A percentile compares a stretch with the other conserved stretches of the same genome.
phyloP scores from a whole-genome alignment of 1,140 invertebrate genomes.

The Nebria ingens region DNA sequence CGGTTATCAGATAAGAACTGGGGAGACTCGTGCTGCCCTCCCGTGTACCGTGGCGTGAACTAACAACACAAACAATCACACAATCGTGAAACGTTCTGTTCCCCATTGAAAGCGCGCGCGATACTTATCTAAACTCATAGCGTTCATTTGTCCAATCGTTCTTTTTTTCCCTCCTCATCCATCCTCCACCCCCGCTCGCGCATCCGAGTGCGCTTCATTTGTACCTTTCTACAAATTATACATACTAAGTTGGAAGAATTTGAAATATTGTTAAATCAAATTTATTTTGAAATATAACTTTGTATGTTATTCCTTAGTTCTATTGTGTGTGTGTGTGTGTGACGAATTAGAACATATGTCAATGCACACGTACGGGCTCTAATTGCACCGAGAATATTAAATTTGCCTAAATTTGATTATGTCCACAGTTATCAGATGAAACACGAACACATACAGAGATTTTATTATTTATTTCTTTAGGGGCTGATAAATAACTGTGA shows the following conservation, averaged over 20 bases:
- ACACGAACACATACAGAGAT: background rate
- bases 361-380: background rate
- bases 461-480: background rate
- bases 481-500: background rate
- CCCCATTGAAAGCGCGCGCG: too few relatives aligned
- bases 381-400: slow-evolving; percentile 1
- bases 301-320: background rate
- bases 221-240: too few relatives aligned
- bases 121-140: too few relatives aligned
- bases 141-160: too few relatives aligned
- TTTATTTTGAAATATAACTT: background rate
- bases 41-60: slow-evolving; percentile 15
- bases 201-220: too few relatives aligned
- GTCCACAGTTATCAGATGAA: background rate
- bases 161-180: too few relatives aligned
- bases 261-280: too few relatives aligned
- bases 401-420: slow-evolving; percentile 2
- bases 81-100: too few relatives aligned
- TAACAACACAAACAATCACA: slow-evolving; percentile 9
- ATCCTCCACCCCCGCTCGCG: too few relatives aligned
- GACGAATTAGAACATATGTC: background rate
- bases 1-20: slow-evolving; percentile 11
- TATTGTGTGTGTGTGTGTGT: background rate
- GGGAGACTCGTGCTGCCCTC: slow-evolving; percentile 7
- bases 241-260: too few relatives aligned